These are phyloP conservation scores for Thecocarcelia acutangulata DNA, from an alignment of 2,888 invertebrate species.

Conservation along the genomic window DNA sequence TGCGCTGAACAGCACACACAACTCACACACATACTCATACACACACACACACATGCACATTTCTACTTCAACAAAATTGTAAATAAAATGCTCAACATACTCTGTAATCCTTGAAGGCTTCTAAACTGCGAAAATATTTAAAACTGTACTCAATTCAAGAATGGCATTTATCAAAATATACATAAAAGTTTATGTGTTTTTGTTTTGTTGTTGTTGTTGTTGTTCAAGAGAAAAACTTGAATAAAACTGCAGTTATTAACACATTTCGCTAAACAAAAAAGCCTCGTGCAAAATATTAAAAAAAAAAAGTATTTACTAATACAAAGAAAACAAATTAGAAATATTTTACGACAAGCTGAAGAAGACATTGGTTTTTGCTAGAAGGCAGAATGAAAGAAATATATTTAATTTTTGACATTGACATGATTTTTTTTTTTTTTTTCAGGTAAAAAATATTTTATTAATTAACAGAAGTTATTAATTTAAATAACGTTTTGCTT, in stretches of 20 bases:
- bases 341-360: background rate
- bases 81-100: background rate
- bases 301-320: background rate
- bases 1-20: background rate
- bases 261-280: background rate
- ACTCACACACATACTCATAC: background rate
- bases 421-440: conserved; percentile 50
- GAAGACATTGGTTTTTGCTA: no score
- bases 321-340: background rate
- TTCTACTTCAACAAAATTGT: background rate
- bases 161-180: background rate
- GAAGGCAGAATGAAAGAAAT: conserved; percentile 4
- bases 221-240: background rate
- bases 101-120: conserved; percentile 17
- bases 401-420: conserved; percentile 42
- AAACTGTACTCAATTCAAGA: background rate
- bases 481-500: conserved; percentile 23
- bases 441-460: conserved; percentile 20
- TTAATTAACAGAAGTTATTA: conserved; percentile 2
- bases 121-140: background rate
- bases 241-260: conserved; percentile 14
- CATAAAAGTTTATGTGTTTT: background rate
- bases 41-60: background rate
- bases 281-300: background rate
- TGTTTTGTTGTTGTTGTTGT: background rate